Base-by-base conservation (phyloP, 2,797 vertebrate species). In the Danio kyathit region DNA sequence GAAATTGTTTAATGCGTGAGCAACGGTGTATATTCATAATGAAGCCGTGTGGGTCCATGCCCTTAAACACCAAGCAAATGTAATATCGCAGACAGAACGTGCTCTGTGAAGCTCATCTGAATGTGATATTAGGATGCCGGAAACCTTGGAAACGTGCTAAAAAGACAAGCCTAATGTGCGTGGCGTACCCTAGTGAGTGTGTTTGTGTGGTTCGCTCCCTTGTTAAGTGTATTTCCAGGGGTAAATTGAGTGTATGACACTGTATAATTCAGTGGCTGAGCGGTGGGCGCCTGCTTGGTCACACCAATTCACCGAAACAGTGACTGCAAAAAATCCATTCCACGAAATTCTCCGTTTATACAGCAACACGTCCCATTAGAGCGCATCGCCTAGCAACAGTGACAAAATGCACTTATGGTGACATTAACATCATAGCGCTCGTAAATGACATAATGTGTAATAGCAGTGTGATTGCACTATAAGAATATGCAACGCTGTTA, bases 221-320 rank as follows among this genome's bases (percentile, higher is more conserved):
- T 84, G 80, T 87, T 92, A 92, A 93, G 90, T 90, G 91, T 90
- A 88, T 91, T 92, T 91, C 89, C 89, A 84, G 88, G 90, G 87
- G 85, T 93, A 94, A 94, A 95, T 93, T 92, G 93, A 93, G 88
- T 93, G 92, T 93, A 91, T 91, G 91, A 93, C 92, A 92, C 90
- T 89, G 51, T 93, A 93, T 94, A 93, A 94, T 94, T 94, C 92
- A 93, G 56, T 90, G 83, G 88, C 84, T 89, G 89, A 91, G 88
- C 89, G 84, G 90, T 86, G 88, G 90, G 89, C 88, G 91, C 89
- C 89, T 92, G 90, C 89, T 91, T 91, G 91, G 90, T 92, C 92
- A 92, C 89, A 88, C 89, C 91, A 91, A 94, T 94, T 93, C 91
- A 91, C 88, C 88, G 92, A 91, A 91, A 89, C 89, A 87, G 88